phyloP scores from a whole-genome alignment of 2,113 vertebrate species.

The Ceratotherium simum region DNA sequence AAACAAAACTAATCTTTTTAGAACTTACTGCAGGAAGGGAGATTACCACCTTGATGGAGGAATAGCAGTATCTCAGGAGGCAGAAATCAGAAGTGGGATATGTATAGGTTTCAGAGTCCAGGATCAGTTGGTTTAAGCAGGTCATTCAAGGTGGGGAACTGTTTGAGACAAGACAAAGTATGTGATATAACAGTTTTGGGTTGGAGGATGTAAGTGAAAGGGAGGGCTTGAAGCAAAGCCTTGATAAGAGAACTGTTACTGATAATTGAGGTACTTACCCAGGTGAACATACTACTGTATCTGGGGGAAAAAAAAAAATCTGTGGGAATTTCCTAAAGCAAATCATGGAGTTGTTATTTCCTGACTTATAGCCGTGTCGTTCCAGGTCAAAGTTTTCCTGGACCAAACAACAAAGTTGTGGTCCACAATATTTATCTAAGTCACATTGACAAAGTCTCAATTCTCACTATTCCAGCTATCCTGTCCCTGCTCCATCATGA shows the following conservation, averaged over 20 bases:
- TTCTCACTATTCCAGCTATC: neutral
- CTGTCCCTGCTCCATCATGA: neutral
- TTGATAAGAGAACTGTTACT: neutral
- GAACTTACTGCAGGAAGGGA: neutral
- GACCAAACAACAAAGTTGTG: neutral
- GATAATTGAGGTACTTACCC: neutral
- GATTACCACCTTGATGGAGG: neutral
- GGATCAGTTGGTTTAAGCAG: neutral
- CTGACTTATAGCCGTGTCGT: neutral
- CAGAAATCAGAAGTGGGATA: neutral
- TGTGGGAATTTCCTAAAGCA: neutral
- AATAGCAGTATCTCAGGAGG: neutral
- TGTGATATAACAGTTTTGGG: neutral
- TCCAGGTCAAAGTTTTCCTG: neutral
- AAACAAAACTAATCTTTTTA: neutral
- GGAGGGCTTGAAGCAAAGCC: neutral
- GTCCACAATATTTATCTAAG: neutral
- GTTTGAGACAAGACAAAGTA: neutral
- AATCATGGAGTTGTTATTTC: neutral
- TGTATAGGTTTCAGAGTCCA: neutral
- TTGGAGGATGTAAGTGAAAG: neutral
- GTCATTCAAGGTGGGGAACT: neutral
- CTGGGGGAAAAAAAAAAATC: neutral
- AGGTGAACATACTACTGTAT: neutral
- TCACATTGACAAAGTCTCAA: neutral